Evolutionary conservation across 2,113 vertebrate genomes (phyloP).

Genomic region (Rhinoderma darwinii): DNA sequence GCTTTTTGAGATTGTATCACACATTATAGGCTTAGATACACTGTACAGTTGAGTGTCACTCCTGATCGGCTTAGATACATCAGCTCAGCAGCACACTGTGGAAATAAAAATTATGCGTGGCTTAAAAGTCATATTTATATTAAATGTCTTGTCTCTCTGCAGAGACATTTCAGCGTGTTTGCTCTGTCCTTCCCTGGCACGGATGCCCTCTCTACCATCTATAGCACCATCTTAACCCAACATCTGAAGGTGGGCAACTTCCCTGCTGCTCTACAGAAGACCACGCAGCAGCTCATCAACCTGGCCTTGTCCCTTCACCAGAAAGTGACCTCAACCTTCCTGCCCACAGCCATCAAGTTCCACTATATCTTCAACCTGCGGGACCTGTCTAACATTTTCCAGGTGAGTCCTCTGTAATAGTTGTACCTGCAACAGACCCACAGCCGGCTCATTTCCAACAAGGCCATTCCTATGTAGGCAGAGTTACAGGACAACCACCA

Average conservation of each 20-base stretch:
- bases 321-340: slow-evolving; percentile 81
- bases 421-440: too few relatives aligned
- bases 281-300: slow-evolving; percentile 75
- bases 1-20: too few relatives aligned
- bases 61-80: not conserved
- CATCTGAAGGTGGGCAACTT: slow-evolving; percentile 81
- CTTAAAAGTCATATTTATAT: too few relatives aligned
- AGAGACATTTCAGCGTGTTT: slow-evolving; percentile 95
- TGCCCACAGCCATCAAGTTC: slow-evolving; percentile 93
- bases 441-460: not conserved
- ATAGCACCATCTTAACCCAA: slow-evolving; percentile 84
- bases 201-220: slow-evolving; percentile 89
- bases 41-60: not conserved
- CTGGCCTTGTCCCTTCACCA: slow-evolving; percentile 85
- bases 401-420: slow-evolving; percentile 77
- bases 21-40: not conserved
- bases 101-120: too few relatives aligned
- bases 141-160: not conserved
- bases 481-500: not conserved
- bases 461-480: not conserved
- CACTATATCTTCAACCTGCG: slow-evolving; percentile 95
- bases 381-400: slow-evolving; percentile 94
- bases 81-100: too few relatives aligned
- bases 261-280: slow-evolving; percentile 74
- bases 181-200: slow-evolving; percentile 84